phyloP scores from a whole-genome alignment of 2,797 vertebrate species.

The Neosilurus mollespiculum region DNA sequence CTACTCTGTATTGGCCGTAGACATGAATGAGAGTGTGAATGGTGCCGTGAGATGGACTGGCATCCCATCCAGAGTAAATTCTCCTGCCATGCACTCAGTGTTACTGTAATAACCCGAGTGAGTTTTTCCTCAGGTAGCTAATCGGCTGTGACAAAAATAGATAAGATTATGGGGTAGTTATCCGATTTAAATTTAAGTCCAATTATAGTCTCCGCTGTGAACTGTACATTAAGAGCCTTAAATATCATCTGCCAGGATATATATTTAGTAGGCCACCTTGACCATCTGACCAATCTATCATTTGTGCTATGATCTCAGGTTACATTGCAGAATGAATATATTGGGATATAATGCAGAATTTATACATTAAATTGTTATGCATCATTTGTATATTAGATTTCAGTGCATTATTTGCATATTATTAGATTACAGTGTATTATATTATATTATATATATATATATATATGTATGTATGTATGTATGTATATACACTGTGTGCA shows the following conservation, averaged over 20 bases:
- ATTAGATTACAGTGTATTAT: neutral
- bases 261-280: neutral
- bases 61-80: neutral
- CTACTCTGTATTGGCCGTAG: neutral
- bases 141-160: constrained; percentile 64
- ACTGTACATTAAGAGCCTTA: neutral
- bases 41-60: neutral
- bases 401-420: neutral
- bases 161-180: constrained; percentile 67
- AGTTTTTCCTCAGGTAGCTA: constrained; percentile 19
- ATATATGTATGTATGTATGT: too few species aligned
- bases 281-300: neutral
- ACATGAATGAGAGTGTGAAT: neutral
- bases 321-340: too few species aligned
- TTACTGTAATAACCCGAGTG: neutral
- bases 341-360: neutral
- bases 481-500: too few species aligned
- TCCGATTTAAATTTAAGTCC: constrained; percentile 70
- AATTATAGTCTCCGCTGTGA: constrained; percentile 63
- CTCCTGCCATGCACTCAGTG: neutral
- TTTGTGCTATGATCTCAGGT: neutral
- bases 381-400: neutral
- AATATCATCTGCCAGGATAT: neutral
- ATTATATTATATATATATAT: too few species aligned
- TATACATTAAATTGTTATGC: neutral